Base-by-base conservation (phyloP, 2,797 vertebrate genomes). In the Capromys pilorides region DNA sequence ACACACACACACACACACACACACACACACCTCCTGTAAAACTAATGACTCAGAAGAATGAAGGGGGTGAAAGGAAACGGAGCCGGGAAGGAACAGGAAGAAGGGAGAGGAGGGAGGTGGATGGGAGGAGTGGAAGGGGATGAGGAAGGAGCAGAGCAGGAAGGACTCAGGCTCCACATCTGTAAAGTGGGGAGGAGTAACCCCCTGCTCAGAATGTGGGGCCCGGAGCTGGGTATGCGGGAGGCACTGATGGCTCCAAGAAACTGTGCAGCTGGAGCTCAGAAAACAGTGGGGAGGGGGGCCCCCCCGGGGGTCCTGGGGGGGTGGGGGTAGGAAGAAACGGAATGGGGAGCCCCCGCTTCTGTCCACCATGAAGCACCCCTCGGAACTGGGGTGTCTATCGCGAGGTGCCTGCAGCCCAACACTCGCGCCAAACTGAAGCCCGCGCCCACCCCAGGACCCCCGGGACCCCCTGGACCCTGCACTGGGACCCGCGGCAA, bases 1-100 rank as follows among this genome's bases (percentile, higher is more conserved):
- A n/a, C n/a, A n/a, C n/a, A n/a, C n/a, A n/a, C n/a, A n/a, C n/a
- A n/a, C n/a, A n/a, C n/a, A n/a, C n/a, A n/a, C n/a, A n/a, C n/a
- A n/a, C n/a, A n/a, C n/a, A n/a, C n/a, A 28, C 77, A 57, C 12
- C 49, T 86, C 31, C 36, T n/a, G 64, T 87, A 87, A 41, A 78
- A 67, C 6, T 24, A 36, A 16, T 21, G 14, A 28, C 6, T n/a
- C 28, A 28, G 66, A 26, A 28, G 19, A 78, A 22, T 2, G 12
- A 2, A 31, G 28, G 18, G 24, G 5, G 39, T 24, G 28, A 57
- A 28, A 4, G 0, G 28, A 22, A 41, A 39, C 3, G 33, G 10
- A 33, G 33, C 12, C 7, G 11, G 18, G 0, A 66, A 31, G 36
- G 45, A 39, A 39, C 5, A 14, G 31, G 45, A 19, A 21, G 77